Conservation (phyloP, 2,797 vertebrate genomes). For the Cryptoblepharus egeriae region DNA sequence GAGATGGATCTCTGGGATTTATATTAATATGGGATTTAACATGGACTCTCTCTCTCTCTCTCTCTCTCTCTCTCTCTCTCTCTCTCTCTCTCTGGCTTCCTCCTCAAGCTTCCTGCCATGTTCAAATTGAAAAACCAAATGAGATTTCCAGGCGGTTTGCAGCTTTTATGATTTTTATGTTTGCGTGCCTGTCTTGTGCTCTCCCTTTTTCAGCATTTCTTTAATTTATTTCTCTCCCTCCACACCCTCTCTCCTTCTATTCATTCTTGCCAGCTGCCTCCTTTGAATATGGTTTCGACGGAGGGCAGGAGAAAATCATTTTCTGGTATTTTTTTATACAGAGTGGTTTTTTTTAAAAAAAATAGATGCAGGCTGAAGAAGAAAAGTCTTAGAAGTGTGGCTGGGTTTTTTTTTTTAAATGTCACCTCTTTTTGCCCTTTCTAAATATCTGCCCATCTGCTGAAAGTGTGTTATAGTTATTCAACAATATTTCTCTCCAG, state of each 20-base stretch:
- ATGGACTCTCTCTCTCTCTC: too few species aligned
- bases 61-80: too few species aligned
- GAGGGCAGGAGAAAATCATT: slow-evolving; percentile 54
- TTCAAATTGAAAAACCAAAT: slow-evolving; percentile 68
- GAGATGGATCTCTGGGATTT: too few species aligned
- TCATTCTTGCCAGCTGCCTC: slow-evolving; percentile 62
- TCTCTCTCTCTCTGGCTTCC: neutral
- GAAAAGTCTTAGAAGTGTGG: slow-evolving; percentile 38
- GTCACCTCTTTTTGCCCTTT: slow-evolving; percentile 37
- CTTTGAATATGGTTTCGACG: slow-evolving; percentile 65
- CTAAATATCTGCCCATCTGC: slow-evolving; percentile 26
- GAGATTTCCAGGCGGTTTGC: slow-evolving; percentile 62
- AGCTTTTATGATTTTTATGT: slow-evolving; percentile 61
- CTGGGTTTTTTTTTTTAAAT: neutral
- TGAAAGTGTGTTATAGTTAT: slow-evolving; percentile 33
- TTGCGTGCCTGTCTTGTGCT: slow-evolving; percentile 42
- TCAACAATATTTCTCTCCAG: slow-evolving; percentile 45
- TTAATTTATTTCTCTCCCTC: slow-evolving; percentile 22
- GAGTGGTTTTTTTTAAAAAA: neutral
- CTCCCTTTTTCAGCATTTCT: slow-evolving; percentile 33
- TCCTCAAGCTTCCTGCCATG: slow-evolving; percentile 42
- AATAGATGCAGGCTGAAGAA: slow-evolving; percentile 38
- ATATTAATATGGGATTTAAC: too few species aligned
- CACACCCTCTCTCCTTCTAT: slow-evolving; percentile 34
- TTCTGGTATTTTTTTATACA: slow-evolving; percentile 50